Percentiles rank a stretch among this genome's conserved stretches.
Conservation (phyloP, 2,797 vertebrate species). For the Megaceryle alcyon region DNA sequence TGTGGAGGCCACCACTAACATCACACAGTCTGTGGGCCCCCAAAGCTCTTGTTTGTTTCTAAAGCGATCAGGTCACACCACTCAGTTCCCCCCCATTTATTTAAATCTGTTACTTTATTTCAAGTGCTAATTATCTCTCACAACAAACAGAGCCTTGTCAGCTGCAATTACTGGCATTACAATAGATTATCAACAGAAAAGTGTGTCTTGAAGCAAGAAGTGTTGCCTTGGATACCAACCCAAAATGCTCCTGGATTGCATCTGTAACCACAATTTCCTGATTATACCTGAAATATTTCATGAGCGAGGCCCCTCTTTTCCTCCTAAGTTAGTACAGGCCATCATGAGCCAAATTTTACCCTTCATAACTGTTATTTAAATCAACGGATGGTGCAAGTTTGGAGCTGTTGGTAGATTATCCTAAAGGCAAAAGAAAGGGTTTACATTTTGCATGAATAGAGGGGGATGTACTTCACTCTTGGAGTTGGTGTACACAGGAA, state of each 20-base stretch:
- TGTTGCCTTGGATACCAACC: constrained; percentile 81
- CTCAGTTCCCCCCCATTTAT: constrained; percentile 72
- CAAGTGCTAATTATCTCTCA: constrained; percentile 82
- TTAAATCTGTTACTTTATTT: constrained; percentile 81
- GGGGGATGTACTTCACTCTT: neutral
- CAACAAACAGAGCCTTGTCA: constrained; percentile 80
- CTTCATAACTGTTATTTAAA: neutral
- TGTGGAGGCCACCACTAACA: constrained; percentile 11
- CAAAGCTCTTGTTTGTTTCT: constrained; percentile 67
- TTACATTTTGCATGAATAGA: neutral
- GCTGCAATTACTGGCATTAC: constrained; percentile 79
- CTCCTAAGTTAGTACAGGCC: neutral
- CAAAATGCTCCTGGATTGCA: constrained; percentile 61
- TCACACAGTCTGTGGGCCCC: neutral
- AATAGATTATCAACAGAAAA: constrained; percentile 79
- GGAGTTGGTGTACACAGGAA: accelerated
- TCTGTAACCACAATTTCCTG: constrained; percentile 62
- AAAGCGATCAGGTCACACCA: constrained; percentile 63
- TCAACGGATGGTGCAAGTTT: neutral
- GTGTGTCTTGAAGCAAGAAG: constrained; percentile 61
- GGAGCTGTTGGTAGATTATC: neutral
- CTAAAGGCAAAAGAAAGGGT: neutral
- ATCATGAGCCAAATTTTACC: constrained; percentile 22
- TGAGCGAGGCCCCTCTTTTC: neutral
- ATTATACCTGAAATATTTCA: constrained; percentile 51